These are phyloP conservation scores for Battus philenor DNA, from an alignment of 1,140 invertebrate genomes.

Conservation along the genomic window DNA sequence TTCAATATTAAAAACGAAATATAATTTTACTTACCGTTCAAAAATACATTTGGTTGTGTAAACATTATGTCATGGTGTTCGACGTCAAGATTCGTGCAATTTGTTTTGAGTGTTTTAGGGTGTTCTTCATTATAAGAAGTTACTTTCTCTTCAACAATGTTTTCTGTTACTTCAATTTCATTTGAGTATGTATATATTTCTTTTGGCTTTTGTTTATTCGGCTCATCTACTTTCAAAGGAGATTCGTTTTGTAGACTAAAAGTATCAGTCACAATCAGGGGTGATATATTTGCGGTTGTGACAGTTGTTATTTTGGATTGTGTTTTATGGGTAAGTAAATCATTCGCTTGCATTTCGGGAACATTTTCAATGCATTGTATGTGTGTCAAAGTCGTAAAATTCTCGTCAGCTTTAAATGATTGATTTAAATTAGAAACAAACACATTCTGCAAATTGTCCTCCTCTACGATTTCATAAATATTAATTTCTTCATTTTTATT, in stretches of 20 bases:
- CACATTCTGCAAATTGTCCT: slow-evolving; percentile 27
- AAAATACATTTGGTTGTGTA: slow-evolving; percentile 29
- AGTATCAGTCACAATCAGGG: slow-evolving; percentile 52
- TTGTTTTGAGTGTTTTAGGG: slow-evolving; percentile 23
- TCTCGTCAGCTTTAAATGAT: slow-evolving; percentile 34
- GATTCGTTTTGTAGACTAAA: slow-evolving; percentile 46
- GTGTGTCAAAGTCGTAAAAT: slow-evolving; percentile 39
- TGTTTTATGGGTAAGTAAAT: slow-evolving; percentile 30
- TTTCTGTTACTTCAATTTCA: slow-evolving; percentile 38
- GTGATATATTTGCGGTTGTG: slow-evolving; percentile 30
- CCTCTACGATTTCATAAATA: slow-evolving; percentile 35
- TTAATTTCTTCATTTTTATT: slow-evolving; percentile 36
- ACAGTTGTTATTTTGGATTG: slow-evolving; percentile 31
- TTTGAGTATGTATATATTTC: slow-evolving; percentile 31
- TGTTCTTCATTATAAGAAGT: slow-evolving; percentile 24
- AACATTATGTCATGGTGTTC: slow-evolving; percentile 24
- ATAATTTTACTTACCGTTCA: slow-evolving; percentile 40
- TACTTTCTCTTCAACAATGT: slow-evolving; percentile 39
- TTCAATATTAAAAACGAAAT: no score
- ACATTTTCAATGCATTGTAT: slow-evolving; percentile 56
- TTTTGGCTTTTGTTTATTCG: slow-evolving; percentile 32
- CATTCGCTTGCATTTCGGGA: slow-evolving; percentile 32
- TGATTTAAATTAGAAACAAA: slow-evolving; percentile 24
- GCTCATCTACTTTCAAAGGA: slow-evolving; percentile 30
- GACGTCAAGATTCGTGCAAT: slow-evolving; percentile 23